Base-by-base conservation (phyloP, 2,797 vertebrate genomes). In the Enteromius argenteus region DNA sequence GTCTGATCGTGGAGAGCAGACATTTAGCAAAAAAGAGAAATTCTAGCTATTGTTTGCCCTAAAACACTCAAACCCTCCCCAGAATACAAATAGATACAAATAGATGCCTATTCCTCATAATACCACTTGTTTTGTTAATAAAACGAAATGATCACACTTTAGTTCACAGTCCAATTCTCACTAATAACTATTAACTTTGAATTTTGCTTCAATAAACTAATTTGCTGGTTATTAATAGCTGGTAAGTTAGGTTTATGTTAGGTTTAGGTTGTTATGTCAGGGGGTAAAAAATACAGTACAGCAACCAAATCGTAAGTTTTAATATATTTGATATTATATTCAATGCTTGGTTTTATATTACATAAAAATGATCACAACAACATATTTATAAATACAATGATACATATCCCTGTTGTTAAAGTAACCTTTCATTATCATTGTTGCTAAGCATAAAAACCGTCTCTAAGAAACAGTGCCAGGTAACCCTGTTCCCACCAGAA, bases 1-100 rank as follows among this genome's bases (percentile, higher is more conserved):
- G 72, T 68, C 56, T 35, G 19, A 89, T 23, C 81, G 68, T 80
- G 60, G 27, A 74, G n/a, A 88, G 35, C 30, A 66, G 56, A 64
- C 17, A 75, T 44, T 27, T 14, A 39, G 21, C 53, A 37, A 88
- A 76, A 78, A 19, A 66, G 35, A 73, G 72, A 79, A 72, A 88
- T n/a, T 72, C 27, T 37, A 37, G 30, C 30, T 75, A 75, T 56
- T 56, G 72, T 75, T 75, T 75, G 19, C 32, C 39, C 74, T 76
- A 42, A 14, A 76, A 76, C 14, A 56, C 7, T 42, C 15, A 35
- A 58, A 60, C 14, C 35, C n/a, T 23, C n/a, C 51, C 73, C 4
- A 23, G 14, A 76, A 58, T 58, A 4, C 35, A 58, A 10, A 37
- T 56, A 10, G 51, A 58, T 58, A 4, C 35, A 58, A 10, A 37